Conservation (phyloP, 2,113 vertebrate genomes). For the Microtus oregoni region DNA sequence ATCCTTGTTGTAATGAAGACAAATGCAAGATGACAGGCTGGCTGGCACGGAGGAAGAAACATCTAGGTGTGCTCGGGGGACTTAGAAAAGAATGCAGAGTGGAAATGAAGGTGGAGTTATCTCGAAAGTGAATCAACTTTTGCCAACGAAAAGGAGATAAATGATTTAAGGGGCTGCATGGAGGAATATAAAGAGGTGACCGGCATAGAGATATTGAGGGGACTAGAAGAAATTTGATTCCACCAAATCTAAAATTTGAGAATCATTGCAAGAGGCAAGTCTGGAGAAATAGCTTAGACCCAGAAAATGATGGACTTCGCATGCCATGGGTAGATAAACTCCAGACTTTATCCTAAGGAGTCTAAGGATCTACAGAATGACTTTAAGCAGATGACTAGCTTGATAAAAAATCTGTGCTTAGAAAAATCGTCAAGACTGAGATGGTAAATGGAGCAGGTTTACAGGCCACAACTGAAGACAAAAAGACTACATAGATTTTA, state of each 20-base stretch:
- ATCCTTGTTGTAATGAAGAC: slow-evolving; percentile 59
- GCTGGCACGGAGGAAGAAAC: neutral
- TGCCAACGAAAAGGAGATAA: slow-evolving; percentile 41
- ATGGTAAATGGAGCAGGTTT: slow-evolving; percentile 3
- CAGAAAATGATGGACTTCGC: neutral
- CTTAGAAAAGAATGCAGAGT: slow-evolving; percentile 38
- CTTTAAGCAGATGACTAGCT: slow-evolving; percentile 28
- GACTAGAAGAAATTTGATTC: slow-evolving; percentile 1
- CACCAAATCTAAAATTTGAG: slow-evolving; percentile 12
- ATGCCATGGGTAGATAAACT: neutral
- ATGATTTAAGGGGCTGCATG: neutral
- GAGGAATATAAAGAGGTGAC: neutral
- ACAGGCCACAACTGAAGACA: slow-evolving; percentile 14
- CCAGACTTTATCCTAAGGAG: slow-evolving; percentile 17
- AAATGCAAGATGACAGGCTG: slow-evolving; percentile 39
- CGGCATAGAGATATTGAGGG: neutral
- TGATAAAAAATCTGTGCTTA: slow-evolving; percentile 7
- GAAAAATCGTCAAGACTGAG: neutral
- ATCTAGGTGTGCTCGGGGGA: neutral
- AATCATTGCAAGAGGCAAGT: neutral
- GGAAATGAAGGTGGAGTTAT: slow-evolving; percentile 24
- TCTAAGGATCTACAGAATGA: neutral
- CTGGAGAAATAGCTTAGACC: neutral
- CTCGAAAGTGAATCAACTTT: slow-evolving; percentile 58
- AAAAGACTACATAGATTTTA: slow-evolving; percentile 4